Base-by-base conservation (phyloP, 2,888 invertebrate genomes). In the Chloromyia formosa region DNA sequence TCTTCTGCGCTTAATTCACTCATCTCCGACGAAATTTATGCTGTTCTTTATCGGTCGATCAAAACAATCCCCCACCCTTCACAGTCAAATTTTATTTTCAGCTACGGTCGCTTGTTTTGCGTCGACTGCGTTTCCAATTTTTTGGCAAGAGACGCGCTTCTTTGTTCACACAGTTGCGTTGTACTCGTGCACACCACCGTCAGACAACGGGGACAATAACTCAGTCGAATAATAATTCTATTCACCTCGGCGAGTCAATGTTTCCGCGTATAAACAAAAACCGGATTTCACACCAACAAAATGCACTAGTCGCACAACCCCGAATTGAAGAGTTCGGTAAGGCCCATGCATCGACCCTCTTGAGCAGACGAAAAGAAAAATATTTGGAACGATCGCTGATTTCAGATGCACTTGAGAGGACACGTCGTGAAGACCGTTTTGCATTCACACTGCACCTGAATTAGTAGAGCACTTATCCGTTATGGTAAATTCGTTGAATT, bases 1-100 rank as follows among this genome's bases (percentile, higher is more conserved):
- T 95, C 95, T 87, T 95, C 95, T 85, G 93, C 94, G 83, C 92
- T 93, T 81, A 95, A 88, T 89, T 95, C 94, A 87, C 93, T 93
- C 93, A 94, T 74, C n/a, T n/a, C n/a, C n/a, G 22, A 16, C 18
- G n/a, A 23, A 22, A 58, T 58, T 7, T 66, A 42, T 27, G 42
- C 27, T 35, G 27, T 35, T 35, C 27, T 35, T 35, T 35, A 35
- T 18, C 56, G 23, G 18, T 14, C 71, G 18, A 56, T 18, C 56
- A 35, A 18, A 56, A 54, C 54, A 69, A 54, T 40, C 20, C 56
- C 27, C 71, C 40, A 71, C 58, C n/a, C 42, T 71, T 71, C 18
- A n/a, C n/a, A n/a, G n/a, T n/a, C n/a, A 18, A 62, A 22, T 9
- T 66, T 45, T 66, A 66, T 66, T 58, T 71, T 71, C 71, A 27